Base-by-base conservation (phyloP, 2,797 vertebrate genomes). In the Bovichtus variegatus region DNA sequence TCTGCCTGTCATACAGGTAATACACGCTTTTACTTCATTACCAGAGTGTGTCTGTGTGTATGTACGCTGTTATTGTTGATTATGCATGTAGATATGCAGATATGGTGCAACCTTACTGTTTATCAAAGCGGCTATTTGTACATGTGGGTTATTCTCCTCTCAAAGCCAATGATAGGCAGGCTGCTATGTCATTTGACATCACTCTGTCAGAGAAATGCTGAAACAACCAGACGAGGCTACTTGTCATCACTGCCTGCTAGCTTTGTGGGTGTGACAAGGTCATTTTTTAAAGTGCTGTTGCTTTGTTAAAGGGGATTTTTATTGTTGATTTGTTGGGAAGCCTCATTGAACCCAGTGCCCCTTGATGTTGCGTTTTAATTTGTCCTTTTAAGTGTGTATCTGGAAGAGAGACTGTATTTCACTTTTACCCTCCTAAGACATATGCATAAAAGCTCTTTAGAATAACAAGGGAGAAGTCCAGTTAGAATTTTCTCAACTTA, bases 1-100 rank as follows among this genome's bases (percentile, higher is more conserved):
- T 55, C 78, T 63, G 78, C 61, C 59, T 73, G 53, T 77, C 61
- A 46, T 40, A 59, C 83, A 90, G 91, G 92, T 92, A 94, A 92
- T 70, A 18, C n/a, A 29, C 1, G 44, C 55, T 79, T 86, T 85
- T 77, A 25, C 31, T 80, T 78, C 9, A 38, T n/a, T 11, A 6
- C 7, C 7, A 54, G 34, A 29, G 44, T 15, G 29, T 47, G 9
- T 61, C 9, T 57, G 21, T 69, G 15, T 76, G 21, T 47, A 2
- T 44, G 23, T 67, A 13, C 43, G 19, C 6, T 49, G 3, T 31
- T 76, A 16, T 6, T 47, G 49, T 71, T 43, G 50, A 38, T 68
- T n/a, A 9, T 23, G 18, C 40, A 29, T 59, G 23, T 44, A 59
- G 68, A 41, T 62, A 9, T 13, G 70, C 10, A 66, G 71, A 38